Evolutionary conservation across 2,113 vertebrate species (phyloP), one percentile per base, ranked within the genome.

Genomic region (Solenodon paradoxus): DNA sequence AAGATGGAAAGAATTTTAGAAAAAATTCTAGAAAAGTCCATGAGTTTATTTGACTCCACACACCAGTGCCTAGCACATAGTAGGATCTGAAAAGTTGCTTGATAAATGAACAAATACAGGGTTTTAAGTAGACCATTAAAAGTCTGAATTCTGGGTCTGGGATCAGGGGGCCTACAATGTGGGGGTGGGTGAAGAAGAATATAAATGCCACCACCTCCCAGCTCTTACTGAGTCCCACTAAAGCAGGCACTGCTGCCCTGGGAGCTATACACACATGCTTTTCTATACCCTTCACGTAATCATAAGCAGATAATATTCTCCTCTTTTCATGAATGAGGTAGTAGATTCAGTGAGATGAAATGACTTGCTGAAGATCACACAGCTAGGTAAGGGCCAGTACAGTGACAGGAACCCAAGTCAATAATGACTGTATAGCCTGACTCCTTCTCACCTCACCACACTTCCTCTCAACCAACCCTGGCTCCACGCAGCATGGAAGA

Each of bases 1-100:
- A 93, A 92, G 83, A 82, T 28, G 87, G 61, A 78, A 88, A 81
- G 61, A 97, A 81, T 7, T 11, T 61, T 51, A 86, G 28, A 84
- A 80, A 97, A 80, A 19, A n/a, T n/a, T n/a, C 38, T 82, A 74
- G 38, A 78, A 59, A 30, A 95, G 55, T 51, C 35, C 61, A 17
- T 0, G 11, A 86, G 4, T 16, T n/a, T 82, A 49, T 26, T 11
- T 55, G 61, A 82, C 75, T 51, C 63, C 75, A 42, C 5, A 81
- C 49, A 47, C 15, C 30, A 86, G 9, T 9, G 22, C 32, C 64
- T 64, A 72, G 19, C 10, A 84, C 9, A 35, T 1, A 72, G 8
- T 7, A 82, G 22, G 69, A 74, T 49, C 45, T 53, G 42, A 94
- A 11, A 4, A 51, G 51, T 20, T 93, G 57, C 6, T 51, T 32